Conservation (phyloP, 37 sponge, comb jelly and placozoan genomes). For the Diacarnus erythraeanus region DNA sequence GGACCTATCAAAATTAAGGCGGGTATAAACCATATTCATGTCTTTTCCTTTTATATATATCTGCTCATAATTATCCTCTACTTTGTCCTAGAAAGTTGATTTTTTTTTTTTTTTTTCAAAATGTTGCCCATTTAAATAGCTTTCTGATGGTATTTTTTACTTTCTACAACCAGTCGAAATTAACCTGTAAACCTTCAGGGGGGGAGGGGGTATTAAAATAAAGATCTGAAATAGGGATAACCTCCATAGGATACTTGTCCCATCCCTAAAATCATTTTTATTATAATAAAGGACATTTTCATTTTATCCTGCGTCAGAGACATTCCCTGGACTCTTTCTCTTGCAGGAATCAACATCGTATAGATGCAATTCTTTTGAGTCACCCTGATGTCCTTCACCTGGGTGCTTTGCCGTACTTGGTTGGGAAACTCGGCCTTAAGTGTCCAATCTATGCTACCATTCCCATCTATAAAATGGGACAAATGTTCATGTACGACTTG, state of each 20-base stretch:
- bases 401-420: conserved; percentile 92
- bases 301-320: background rate
- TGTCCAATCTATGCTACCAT: conserved; percentile 97
- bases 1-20: too few relatives aligned
- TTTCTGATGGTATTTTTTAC: background rate
- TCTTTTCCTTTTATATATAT: too few relatives aligned
- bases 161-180: too few relatives aligned
- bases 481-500: conserved; percentile 99
- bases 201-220: too few relatives aligned
- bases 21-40: too few relatives aligned
- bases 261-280: background rate
- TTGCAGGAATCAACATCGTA: conserved; percentile 77
- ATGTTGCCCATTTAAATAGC: background rate
- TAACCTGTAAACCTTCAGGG: too few relatives aligned
- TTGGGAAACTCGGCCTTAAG: conserved; percentile 89
- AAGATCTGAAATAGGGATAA: too few relatives aligned
- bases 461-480: conserved; percentile 99
- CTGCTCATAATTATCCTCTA: too few relatives aligned
- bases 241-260: too few relatives aligned
- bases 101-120: too few relatives aligned
- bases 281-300: background rate
- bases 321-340: too few relatives aligned
- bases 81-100: too few relatives aligned
- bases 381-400: conserved; percentile 91
- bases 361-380: conserved; percentile 92